Percentiles rank a stretch among this genome's conserved stretches.
Conservation (phyloP, 2,888 invertebrate genomes). For the Myopa tessellatipennis region DNA sequence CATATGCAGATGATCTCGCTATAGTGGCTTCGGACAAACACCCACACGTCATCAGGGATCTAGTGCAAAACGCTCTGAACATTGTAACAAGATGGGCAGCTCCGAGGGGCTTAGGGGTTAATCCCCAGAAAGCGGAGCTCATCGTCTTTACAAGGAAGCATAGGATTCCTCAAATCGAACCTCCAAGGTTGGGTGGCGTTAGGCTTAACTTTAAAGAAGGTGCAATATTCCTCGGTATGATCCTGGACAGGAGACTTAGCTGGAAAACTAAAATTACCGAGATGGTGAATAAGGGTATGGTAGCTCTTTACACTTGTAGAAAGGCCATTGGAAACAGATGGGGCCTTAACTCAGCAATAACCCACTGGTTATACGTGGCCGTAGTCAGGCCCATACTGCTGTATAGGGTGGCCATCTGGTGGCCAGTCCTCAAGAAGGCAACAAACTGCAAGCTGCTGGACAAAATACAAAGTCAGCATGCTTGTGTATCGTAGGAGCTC, state of each 20-base stretch:
- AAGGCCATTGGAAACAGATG: neutral
- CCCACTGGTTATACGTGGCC: too few species aligned
- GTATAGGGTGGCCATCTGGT: too few species aligned
- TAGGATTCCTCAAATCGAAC: neutral
- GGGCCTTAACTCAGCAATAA: too few species aligned
- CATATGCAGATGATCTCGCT: too few species aligned
- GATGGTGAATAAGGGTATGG: neutral
- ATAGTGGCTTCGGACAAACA: too few species aligned
- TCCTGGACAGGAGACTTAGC: too few species aligned
- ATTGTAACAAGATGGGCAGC: neutral
- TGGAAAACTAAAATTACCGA: neutral
- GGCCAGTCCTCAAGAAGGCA: neutral
- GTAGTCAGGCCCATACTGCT: too few species aligned
- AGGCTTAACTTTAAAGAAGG: too few species aligned
- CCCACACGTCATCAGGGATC: neutral
- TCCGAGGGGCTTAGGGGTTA: neutral
- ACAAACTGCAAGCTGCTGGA: neutral
- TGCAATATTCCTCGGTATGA: too few species aligned
- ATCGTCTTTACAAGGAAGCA: neutral
- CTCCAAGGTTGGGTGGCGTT: too few species aligned
- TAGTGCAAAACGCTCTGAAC: neutral
- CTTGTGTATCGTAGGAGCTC: neutral
- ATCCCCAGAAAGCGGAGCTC: slow-evolving; percentile 8
- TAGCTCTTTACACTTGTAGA: neutral
- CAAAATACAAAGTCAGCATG: neutral